Evolutionary conservation across 2,888 invertebrate genomes (phyloP).

Genomic region (Endomychus coccineus): DNA sequence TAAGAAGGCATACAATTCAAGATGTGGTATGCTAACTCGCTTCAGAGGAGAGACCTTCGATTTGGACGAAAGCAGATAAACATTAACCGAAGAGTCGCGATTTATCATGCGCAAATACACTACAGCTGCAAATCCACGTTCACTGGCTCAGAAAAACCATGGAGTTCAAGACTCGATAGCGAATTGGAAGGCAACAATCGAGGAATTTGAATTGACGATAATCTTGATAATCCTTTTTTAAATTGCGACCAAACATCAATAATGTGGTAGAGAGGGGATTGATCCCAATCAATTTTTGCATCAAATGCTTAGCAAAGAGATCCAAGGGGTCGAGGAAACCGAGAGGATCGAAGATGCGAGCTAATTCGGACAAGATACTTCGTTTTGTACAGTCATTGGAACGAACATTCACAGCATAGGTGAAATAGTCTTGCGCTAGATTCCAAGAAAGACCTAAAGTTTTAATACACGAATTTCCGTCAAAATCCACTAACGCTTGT

Average conservation of each 20-base stretch:
- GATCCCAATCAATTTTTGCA: conserved; percentile 9
- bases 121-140: conserved; percentile 6
- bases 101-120: background rate
- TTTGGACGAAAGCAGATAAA: background rate
- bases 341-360: too few species aligned
- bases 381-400: too few species aligned
- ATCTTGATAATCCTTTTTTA: conserved; percentile 5
- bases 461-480: too few species aligned
- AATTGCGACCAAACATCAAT: conserved; percentile 2
- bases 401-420: too few species aligned
- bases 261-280: conserved; percentile 3
- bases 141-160: conserved; percentile 9
- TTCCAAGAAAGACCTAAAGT: too few species aligned
- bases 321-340: too few species aligned
- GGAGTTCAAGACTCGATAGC: conserved; percentile 1
- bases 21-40: too few species aligned
- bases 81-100: background rate
- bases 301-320: too few species aligned
- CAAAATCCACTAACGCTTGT: too few species aligned
- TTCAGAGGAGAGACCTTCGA: conserved; percentile 4
- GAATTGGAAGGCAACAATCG: background rate
- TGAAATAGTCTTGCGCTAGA: too few species aligned
- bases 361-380: too few species aligned
- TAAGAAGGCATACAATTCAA: too few species aligned
- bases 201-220: conserved; percentile 3